These are phyloP conservation scores for Heliconius hortense DNA, from an alignment of 2,888 invertebrate species.

Conservation along the genomic window DNA sequence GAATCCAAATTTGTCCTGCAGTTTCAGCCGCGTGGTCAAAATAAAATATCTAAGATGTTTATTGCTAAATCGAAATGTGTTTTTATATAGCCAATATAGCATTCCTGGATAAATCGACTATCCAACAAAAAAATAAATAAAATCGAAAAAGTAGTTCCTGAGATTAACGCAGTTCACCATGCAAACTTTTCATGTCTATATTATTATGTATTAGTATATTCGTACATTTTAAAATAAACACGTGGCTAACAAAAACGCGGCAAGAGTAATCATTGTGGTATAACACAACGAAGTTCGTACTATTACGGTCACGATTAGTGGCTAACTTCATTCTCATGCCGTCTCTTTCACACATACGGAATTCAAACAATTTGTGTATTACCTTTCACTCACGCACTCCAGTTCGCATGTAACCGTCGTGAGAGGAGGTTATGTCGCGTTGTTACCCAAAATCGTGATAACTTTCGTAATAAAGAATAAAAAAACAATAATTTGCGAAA, in stretches of 20 bases:
- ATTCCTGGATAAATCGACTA: too few species aligned
- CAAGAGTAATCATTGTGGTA: slow-evolving; percentile 69
- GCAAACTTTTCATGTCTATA: too few species aligned
- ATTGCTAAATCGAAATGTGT: too few species aligned
- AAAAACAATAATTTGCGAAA: slow-evolving; percentile 61
- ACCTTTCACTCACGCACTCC: slow-evolving; percentile 65
- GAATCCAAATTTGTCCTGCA: too few species aligned
- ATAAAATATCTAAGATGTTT: too few species aligned
- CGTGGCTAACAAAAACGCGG: slow-evolving; percentile 75
- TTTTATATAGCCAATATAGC: too few species aligned
- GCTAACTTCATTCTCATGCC: slow-evolving; percentile 64
- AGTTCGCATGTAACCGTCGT: slow-evolving; percentile 58
- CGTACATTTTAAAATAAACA: slow-evolving; percentile 57
- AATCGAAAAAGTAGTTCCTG: too few species aligned
- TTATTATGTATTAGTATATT: background rate
- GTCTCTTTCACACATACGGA: slow-evolving; percentile 55
- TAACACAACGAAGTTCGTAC: slow-evolving; percentile 66
- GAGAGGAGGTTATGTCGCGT: slow-evolving; percentile 49
- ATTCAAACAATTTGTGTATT: slow-evolving; percentile 54
- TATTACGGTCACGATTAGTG: slow-evolving; percentile 67
- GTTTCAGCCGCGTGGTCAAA: too few species aligned
- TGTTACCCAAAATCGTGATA: slow-evolving; percentile 51
- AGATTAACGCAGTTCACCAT: too few species aligned
- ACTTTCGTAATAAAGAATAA: slow-evolving; percentile 68
- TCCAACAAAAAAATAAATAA: too few species aligned